Evolutionary conservation across 1,140 invertebrate species (phyloP).

Genomic region (Megalopta genalis): DNA sequence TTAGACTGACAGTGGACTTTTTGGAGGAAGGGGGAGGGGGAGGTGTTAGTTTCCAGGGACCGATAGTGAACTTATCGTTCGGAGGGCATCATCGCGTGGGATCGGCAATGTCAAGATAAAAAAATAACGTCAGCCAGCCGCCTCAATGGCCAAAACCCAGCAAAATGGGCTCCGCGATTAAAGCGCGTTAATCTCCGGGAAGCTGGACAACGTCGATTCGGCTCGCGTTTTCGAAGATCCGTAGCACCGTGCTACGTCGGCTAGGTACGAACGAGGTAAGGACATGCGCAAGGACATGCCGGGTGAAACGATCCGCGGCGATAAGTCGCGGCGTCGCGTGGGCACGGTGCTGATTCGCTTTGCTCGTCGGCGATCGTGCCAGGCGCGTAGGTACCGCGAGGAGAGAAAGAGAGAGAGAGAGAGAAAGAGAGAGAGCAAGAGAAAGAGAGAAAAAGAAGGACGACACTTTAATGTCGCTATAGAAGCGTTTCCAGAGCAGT

Average conservation of each 20-base stretch:
- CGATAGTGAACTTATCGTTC: too few relatives aligned
- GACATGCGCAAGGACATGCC: constrained; percentile 46
- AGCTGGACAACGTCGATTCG: too few relatives aligned
- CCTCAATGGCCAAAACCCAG: too few relatives aligned
- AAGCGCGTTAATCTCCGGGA: too few relatives aligned
- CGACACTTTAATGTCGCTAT: constrained; percentile 46
- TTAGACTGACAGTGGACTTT: too few relatives aligned
- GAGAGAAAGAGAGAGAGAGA: neutral
- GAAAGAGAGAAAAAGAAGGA: neutral
- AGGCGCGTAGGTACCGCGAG: neutral
- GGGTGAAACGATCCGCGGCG: constrained; percentile 30
- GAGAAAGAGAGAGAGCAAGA: neutral
- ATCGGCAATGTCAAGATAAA: too few relatives aligned
- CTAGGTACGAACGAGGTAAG: constrained; percentile 22
- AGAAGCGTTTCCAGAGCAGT: constrained; percentile 37
- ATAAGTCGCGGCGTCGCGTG: constrained; percentile 48
- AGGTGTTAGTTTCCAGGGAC: too few relatives aligned
- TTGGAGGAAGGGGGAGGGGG: too few relatives aligned
- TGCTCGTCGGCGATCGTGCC: constrained; percentile 45
- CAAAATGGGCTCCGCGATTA: too few relatives aligned
- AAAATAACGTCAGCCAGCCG: too few relatives aligned
- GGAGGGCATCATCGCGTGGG: too few relatives aligned
- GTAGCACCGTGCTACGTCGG: constrained; percentile 10
- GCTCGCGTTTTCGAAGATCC: constrained; percentile 38
- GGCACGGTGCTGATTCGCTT: constrained; percentile 54